A percentile compares a stretch with the other conserved stretches of the same genome.
phyloP scores from a whole-genome alignment of 2,888 invertebrate genomes.

The Mermis nigrescens region DNA sequence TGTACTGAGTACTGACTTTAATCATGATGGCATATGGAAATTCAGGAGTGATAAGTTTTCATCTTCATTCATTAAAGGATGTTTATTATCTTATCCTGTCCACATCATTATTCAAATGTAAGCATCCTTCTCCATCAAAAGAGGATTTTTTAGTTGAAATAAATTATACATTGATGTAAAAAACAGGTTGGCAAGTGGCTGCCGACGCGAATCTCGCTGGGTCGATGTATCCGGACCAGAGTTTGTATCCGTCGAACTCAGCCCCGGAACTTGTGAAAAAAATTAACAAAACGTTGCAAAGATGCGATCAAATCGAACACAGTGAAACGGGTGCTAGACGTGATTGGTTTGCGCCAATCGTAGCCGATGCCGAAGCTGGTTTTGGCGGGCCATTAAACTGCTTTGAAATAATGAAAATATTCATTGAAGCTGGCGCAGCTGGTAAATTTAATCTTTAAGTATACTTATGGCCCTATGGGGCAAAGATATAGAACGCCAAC shows the following conservation, averaged over 20 bases:
- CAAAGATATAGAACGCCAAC: too few relatives aligned
- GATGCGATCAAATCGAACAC: conserved; percentile 30
- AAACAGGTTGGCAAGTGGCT: conserved; percentile 35
- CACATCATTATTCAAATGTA: not conserved
- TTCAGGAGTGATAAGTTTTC: too few relatives aligned
- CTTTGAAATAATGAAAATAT: conserved; percentile 32
- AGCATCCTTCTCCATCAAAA: too few relatives aligned
- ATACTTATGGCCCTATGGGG: too few relatives aligned
- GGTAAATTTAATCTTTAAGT: too few relatives aligned
- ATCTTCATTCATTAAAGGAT: too few relatives aligned
- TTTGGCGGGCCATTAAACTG: conserved; percentile 34
- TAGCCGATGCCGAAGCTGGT: conserved; percentile 35
- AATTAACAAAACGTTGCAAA: conserved; percentile 30
- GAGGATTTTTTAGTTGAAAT: too few relatives aligned
- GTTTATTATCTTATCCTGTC: not conserved
- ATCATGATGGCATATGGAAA: too few relatives aligned
- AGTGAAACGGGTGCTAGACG: conserved; percentile 19
- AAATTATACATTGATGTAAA: too few relatives aligned
- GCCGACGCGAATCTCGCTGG: conserved; percentile 33
- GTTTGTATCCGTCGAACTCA: conserved; percentile 33
- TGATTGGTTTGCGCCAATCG: conserved; percentile 28
- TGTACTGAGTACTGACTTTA: too few relatives aligned
- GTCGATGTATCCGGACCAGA: conserved; percentile 34
- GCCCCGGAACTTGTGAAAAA: conserved; percentile 30
- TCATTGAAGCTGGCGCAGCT: conserved; percentile 31